Evolutionary conservation across 2,113 vertebrate species (phyloP).

Genomic region (Atlantisia rogersi): DNA sequence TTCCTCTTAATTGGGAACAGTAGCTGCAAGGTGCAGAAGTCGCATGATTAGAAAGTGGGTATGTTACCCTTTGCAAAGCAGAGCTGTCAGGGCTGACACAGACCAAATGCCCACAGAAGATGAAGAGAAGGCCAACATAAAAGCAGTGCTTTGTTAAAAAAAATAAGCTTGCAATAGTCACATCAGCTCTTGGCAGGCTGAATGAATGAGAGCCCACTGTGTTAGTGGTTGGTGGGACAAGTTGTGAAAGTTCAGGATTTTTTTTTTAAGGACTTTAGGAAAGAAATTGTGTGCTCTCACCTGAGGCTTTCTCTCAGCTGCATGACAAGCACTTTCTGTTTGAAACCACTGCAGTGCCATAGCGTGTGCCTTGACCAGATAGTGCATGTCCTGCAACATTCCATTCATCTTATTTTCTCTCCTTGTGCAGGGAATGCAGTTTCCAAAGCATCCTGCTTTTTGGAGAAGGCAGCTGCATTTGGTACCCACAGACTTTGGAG

Average conservation of each 20-base stretch:
- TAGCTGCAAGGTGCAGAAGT: background rate
- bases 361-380: background rate
- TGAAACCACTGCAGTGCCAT: background rate
- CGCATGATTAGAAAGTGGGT: background rate
- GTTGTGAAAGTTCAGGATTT: background rate
- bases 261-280: background rate
- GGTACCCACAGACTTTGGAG: background rate
- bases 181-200: background rate
- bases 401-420: background rate
- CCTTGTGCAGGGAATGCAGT: background rate
- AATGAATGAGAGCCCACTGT: background rate
- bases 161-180: background rate
- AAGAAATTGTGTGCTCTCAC: background rate
- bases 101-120: background rate
- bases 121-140: background rate
- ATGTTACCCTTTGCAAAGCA: background rate
- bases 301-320: background rate
- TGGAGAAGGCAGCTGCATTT: background rate
- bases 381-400: background rate
- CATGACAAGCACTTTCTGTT: background rate
- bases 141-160: background rate
- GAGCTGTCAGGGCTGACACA: fast-evolving
- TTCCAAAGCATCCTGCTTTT: background rate
- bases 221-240: background rate
- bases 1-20: background rate